Conservation (phyloP, 2,113 vertebrate species). For the Ellobius talpinus region DNA sequence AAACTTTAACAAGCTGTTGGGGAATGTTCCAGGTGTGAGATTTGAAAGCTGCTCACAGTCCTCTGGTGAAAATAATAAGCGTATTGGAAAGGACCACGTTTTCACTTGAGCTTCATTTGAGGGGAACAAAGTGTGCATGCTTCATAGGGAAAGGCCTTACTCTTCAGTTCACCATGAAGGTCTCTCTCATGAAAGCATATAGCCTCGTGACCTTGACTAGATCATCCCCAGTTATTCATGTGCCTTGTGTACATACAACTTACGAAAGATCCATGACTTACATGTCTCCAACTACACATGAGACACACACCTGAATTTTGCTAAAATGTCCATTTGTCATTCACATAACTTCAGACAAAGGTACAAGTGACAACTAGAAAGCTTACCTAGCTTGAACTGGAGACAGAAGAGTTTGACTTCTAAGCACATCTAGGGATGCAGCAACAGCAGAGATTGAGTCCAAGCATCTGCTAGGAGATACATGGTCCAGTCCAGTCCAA, state of each 20-base stretch:
- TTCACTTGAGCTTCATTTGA: conserved; percentile 16
- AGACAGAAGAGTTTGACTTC: conserved; percentile 47
- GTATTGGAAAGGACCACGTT: conserved; percentile 38
- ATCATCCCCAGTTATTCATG: not conserved
- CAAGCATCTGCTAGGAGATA: not conserved
- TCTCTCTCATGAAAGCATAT: not conserved
- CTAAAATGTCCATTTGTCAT: conserved; percentile 28
- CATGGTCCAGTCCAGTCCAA: not conserved
- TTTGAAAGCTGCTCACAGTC: not conserved
- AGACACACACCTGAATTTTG: not conserved
- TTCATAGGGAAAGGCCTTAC: not conserved
- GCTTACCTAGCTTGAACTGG: not conserved
- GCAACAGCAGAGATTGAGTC: not conserved
- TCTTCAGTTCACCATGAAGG: not conserved
- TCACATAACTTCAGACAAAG: conserved; percentile 27
- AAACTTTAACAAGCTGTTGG: conserved; percentile 48
- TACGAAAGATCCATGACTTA: not conserved
- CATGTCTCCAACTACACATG: too few relatives aligned
- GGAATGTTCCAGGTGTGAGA: conserved; percentile 46
- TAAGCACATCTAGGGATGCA: not conserved
- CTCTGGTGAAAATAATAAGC: not conserved
- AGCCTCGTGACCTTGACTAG: not conserved
- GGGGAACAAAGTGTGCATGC: not conserved
- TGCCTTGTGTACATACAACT: not conserved
- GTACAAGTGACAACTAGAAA: conserved; percentile 30